Conservation (phyloP, 35 echinoderm and acorn worm species). For the Heliocidaris erythrogramma region DNA sequence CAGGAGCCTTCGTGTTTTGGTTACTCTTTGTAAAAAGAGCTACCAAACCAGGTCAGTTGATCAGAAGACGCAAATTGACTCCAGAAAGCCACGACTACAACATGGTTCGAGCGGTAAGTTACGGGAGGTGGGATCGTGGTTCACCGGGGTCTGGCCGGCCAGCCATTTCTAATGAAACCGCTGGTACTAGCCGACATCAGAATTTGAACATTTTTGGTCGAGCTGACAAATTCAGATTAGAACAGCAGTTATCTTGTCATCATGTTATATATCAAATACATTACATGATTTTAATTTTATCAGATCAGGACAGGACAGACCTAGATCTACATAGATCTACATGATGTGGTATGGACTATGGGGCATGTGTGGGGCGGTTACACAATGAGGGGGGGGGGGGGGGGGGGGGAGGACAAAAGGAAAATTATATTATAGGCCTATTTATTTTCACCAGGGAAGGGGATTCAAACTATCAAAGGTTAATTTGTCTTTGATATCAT, state of each 20-base stretch:
- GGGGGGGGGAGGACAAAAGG: neutral
- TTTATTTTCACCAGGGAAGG: no score
- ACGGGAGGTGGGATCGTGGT: neutral
- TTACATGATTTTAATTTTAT: no score
- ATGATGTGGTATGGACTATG: no score
- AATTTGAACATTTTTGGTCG: neutral
- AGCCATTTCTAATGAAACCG: neutral
- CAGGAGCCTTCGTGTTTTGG: slow-evolving; percentile 25
- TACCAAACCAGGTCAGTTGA: neutral
- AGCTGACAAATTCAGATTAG: no score
- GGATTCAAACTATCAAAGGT: no score
- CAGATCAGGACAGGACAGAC: no score
- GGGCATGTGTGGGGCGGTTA: no score
- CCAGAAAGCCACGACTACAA: slow-evolving; percentile 25
- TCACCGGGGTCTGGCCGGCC: neutral
- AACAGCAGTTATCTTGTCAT: no score
- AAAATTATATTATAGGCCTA: neutral
- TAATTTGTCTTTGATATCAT: no score
- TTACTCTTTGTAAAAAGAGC: slow-evolving; percentile 31
- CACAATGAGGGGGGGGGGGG: no score
- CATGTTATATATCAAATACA: no score
- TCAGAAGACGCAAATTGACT: neutral
- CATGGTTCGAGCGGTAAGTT: slow-evolving; percentile 22
- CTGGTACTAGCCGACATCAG: neutral
- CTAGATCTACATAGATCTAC: no score